Conservation (phyloP, 1,140 invertebrate genomes). For the Lordiphosa clarofinis region DNA sequence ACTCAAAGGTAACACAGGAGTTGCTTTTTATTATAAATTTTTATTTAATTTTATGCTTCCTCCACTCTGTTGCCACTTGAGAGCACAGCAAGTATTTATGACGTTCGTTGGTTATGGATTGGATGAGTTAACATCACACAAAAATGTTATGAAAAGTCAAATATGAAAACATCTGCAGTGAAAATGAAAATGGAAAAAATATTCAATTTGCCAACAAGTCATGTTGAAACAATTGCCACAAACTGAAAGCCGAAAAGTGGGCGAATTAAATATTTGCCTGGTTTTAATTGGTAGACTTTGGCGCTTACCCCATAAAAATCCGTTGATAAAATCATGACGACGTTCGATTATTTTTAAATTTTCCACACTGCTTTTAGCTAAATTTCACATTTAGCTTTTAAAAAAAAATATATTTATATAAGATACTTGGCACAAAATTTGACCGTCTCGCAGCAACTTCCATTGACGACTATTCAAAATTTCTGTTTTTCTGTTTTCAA, state of each 20-base stretch:
- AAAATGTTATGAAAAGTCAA: constrained; percentile 56
- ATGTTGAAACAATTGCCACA: constrained; percentile 57
- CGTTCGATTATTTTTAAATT: background rate
- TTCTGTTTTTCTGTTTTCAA: constrained; percentile 44
- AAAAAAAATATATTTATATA: constrained; percentile 10
- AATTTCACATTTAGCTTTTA: constrained; percentile 27
- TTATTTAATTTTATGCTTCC: constrained; percentile 18
- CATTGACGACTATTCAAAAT: constrained; percentile 71
- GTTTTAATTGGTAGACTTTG: constrained; percentile 54
- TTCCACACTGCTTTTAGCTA: constrained; percentile 32
- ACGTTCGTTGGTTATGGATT: constrained; percentile 43
- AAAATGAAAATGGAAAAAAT: constrained; percentile 21
- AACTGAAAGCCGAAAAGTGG: constrained; percentile 23
- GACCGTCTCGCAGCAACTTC: constrained; percentile 51
- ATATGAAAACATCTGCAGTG: constrained; percentile 43
- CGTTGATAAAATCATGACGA: constrained; percentile 54
- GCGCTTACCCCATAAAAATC: constrained; percentile 60
- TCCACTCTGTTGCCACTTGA: constrained; percentile 62
- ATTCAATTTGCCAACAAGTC: constrained; percentile 65
- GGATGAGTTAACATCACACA: constrained; percentile 67
- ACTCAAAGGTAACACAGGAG: constrained; percentile 63
- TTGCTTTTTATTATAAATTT: constrained; percentile 56
- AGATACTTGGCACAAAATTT: constrained; percentile 1
- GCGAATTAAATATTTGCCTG: constrained; percentile 45
- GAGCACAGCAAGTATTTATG: constrained; percentile 75